Evolutionary conservation across 2,797 vertebrate genomes (phyloP).

Genomic region (Bryconaethiops microstoma): DNA sequence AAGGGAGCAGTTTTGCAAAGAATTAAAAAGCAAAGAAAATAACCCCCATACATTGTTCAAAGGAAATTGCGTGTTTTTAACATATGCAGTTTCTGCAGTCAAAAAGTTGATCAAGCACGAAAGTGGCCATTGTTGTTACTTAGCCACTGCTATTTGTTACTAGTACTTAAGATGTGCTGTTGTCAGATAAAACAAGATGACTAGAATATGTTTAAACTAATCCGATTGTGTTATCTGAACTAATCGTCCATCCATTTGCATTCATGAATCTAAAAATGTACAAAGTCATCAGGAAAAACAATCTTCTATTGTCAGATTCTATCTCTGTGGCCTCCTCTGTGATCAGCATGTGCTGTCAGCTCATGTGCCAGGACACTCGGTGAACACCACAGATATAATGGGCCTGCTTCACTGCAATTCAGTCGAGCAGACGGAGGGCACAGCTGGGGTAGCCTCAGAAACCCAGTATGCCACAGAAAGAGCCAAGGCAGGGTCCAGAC

Average conservation of each 20-base stretch:
- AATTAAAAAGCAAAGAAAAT: too few relatives aligned
- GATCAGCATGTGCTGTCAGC: neutral
- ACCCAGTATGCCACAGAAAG: conserved; percentile 3
- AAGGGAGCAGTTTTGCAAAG: neutral
- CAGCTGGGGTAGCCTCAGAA: conserved; percentile 35
- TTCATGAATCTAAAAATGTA: neutral
- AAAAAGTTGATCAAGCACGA: neutral
- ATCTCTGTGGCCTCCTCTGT: neutral
- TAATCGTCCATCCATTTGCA: neutral
- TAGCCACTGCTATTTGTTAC: neutral
- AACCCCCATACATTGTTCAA: too few relatives aligned
- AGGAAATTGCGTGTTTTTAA: neutral
- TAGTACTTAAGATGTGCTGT: neutral
- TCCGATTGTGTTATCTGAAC: neutral
- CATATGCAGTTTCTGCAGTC: neutral
- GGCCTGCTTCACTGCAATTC: neutral
- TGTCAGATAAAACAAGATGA: neutral
- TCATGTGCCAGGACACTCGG: neutral
- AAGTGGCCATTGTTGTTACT: neutral
- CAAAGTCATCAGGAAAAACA: neutral
- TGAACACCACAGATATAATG: conserved; percentile 5
- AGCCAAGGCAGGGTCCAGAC: neutral
- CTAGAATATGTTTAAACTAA: neutral
- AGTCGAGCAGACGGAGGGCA: conserved; percentile 24
- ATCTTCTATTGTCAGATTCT: neutral